Evolutionary conservation across 1,140 invertebrate genomes (phyloP).

Genomic region (Drosophila lowei): DNA sequence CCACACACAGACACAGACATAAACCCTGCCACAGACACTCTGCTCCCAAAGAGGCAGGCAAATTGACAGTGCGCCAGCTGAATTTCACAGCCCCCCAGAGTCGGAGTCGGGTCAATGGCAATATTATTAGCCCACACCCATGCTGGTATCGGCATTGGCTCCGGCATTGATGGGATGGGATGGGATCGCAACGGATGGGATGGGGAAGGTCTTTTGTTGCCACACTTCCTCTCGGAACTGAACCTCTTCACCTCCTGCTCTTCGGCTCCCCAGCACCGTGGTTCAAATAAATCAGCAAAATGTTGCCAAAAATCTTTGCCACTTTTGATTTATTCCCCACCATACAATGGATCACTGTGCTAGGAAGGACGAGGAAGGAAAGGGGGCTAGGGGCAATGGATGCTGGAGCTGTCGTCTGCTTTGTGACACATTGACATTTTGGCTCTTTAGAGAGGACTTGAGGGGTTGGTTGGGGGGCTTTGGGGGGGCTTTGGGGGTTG

Average conservation of each 20-base stretch:
- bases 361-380: too few species aligned
- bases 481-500: background rate
- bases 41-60: conserved; percentile 27
- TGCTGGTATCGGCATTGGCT: background rate
- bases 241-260: too few species aligned
- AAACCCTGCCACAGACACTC: too few species aligned
- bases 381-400: background rate
- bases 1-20: conserved; percentile 1
- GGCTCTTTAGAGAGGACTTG: background rate
- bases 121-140: conserved; percentile 65
- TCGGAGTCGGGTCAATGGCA: conserved; percentile 67
- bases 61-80: conserved; percentile 76
- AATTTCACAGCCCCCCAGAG: conserved; percentile 63
- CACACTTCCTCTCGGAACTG: too few species aligned
- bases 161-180: too few species aligned
- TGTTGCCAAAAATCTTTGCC: conserved; percentile 34
- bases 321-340: conserved; percentile 30
- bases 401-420: conserved; percentile 61
- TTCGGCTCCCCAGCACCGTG: conserved; percentile 11
- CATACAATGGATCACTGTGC: too few species aligned
- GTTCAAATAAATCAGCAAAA: conserved; percentile 39
- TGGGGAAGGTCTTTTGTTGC: too few species aligned
- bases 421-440: conserved; percentile 77
- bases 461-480: too few species aligned
- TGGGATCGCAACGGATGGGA: background rate